These are phyloP conservation scores for Magallana ariakensis DNA, from an alignment of 1,140 invertebrate species.

Conservation along the genomic window DNA sequence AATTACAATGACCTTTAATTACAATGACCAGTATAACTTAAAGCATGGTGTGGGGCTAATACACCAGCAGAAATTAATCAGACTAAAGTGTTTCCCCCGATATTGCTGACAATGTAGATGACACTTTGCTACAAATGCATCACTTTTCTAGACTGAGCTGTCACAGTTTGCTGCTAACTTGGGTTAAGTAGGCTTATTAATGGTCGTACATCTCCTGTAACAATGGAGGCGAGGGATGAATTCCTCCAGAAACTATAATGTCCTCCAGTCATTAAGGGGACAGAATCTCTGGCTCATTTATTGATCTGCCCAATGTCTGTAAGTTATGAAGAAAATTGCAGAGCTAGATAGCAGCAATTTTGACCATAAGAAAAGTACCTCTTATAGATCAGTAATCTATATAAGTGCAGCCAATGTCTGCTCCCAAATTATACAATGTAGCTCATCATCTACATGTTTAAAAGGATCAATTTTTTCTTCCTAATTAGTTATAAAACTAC, in stretches of 20 bases:
- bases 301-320: neutral
- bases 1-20: too few species aligned
- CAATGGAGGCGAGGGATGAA: neutral
- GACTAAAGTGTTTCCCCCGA: too few species aligned
- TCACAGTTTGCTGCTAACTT: neutral
- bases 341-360: constrained; percentile 1
- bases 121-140: neutral
- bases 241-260: neutral
- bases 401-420: neutral
- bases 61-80: too few species aligned
- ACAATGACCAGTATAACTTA: too few species aligned
- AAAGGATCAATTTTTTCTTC: neutral
- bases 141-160: neutral
- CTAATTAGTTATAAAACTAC: constrained; percentile 15
- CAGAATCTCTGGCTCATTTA: neutral
- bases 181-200: neutral
- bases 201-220: neutral
- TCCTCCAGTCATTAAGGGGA: neutral
- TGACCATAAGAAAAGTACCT: neutral
- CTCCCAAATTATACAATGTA: constrained; percentile 18
- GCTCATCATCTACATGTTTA: neutral
- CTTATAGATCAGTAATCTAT: neutral
- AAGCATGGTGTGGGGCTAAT: too few species aligned
- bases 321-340: neutral
- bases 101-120: neutral